Percentiles rank a stretch among this genome's conserved stretches.
phyloP scores from a whole-genome alignment of 2,113 vertebrate genomes.

The Dinomys branickii region DNA sequence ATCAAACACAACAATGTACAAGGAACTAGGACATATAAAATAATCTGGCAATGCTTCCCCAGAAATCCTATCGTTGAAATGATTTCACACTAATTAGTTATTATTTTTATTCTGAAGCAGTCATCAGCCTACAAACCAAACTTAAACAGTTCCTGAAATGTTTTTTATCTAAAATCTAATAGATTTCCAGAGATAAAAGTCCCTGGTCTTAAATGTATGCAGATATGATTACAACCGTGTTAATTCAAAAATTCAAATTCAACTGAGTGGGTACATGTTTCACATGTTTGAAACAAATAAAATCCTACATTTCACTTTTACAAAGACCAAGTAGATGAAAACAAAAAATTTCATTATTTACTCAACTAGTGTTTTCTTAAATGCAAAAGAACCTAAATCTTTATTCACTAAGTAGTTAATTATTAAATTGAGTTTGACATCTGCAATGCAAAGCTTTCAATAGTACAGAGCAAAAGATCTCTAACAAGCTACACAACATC shows the following conservation, averaged over 20 bases:
- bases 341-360: background rate
- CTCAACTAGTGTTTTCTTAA: slow-evolving; percentile 31
- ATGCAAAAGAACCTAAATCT: slow-evolving; percentile 6
- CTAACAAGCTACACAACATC: background rate
- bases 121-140: background rate
- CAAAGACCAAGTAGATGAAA: slow-evolving; percentile 1
- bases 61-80: slow-evolving; percentile 28
- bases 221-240: background rate
- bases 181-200: slow-evolving; percentile 49
- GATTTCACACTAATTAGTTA: slow-evolving; percentile 57
- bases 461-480: background rate
- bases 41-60: slow-evolving; percentile 25
- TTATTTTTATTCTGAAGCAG: slow-evolving; percentile 58
- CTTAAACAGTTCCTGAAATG: background rate
- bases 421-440: slow-evolving; percentile 27
- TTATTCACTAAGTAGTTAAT: background rate
- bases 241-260: slow-evolving; percentile 49
- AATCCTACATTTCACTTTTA: slow-evolving; percentile 43
- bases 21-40: slow-evolving; percentile 43
- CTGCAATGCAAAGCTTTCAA: background rate
- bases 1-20: slow-evolving; percentile 23
- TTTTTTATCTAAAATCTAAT: slow-evolving; percentile 43
- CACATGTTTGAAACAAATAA: background rate
- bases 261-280: background rate
- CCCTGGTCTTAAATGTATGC: background rate